These are phyloP conservation scores for Rattus norvegicus DNA, from an alignment of 2,113 vertebrate species.

Conservation along the genomic window GRCr8 NC_086033.1:73516501-73517000, in stretches of 20 bases:
- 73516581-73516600: not conserved
- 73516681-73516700: not conserved
- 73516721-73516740: not conserved
- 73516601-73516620: not conserved
- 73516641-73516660: not conserved
- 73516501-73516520: not conserved
- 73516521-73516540: not conserved
- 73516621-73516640: not conserved
- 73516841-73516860: not conserved
- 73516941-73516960: not conserved
- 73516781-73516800: not conserved
- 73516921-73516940: not conserved
- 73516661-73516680: not conserved
- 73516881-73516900: not conserved
- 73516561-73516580: not conserved
- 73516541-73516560: not conserved
- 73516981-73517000: not conserved
- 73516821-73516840: not conserved
- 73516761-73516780: not conserved
- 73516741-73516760: not conserved
- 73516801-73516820: not conserved
- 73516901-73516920: not conserved
- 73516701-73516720: too few relatives aligned
- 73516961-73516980: slow-evolving; percentile 4
- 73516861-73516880: not conserved